Evolutionary conservation across 2,888 invertebrate species (phyloP).

Genomic region (Dolomedes plantarius): DNA sequence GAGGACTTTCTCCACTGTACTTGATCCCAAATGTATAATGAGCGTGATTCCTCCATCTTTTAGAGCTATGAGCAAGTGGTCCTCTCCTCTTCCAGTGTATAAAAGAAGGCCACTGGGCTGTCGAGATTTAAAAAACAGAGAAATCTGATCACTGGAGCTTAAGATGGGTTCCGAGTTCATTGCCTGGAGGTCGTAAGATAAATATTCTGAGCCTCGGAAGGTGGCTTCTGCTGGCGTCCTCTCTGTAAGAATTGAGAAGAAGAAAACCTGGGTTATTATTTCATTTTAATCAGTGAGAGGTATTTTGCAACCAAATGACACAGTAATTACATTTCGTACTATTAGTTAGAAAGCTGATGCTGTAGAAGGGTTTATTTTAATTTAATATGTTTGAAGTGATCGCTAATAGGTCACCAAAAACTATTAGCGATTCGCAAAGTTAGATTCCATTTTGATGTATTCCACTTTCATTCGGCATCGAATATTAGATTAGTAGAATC

Average conservation of each 20-base stretch:
- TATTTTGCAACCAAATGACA: too few species aligned
- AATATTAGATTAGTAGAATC: too few species aligned
- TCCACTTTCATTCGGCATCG: too few species aligned
- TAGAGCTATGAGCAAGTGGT: constrained; percentile 91
- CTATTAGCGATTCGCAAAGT: too few species aligned
- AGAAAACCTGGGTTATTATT: too few species aligned
- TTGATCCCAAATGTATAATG: constrained; percentile 88
- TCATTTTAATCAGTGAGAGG: too few species aligned
- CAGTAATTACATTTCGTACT: too few species aligned
- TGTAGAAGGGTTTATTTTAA: too few species aligned
- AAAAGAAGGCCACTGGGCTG: constrained; percentile 93
- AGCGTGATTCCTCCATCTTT: constrained; percentile 91
- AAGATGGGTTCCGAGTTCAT: constrained; percentile 90
- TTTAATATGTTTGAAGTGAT: too few species aligned
- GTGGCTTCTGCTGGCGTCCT: constrained; percentile 95
- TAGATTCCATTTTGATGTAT: too few species aligned
- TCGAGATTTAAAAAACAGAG: constrained; percentile 92
- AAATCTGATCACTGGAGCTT: constrained; percentile 92
- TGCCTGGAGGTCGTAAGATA: constrained; percentile 91
- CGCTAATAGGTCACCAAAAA: too few species aligned
- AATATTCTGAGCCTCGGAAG: constrained; percentile 92
- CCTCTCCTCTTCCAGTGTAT: constrained; percentile 83
- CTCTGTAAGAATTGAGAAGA: constrained; percentile 81
- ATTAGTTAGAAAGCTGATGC: too few species aligned
- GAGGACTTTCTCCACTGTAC: constrained; percentile 80